Evolutionary conservation across 2,797 vertebrate genomes (phyloP).

Genomic region (Lindbergichthys nudifrons): DNA sequence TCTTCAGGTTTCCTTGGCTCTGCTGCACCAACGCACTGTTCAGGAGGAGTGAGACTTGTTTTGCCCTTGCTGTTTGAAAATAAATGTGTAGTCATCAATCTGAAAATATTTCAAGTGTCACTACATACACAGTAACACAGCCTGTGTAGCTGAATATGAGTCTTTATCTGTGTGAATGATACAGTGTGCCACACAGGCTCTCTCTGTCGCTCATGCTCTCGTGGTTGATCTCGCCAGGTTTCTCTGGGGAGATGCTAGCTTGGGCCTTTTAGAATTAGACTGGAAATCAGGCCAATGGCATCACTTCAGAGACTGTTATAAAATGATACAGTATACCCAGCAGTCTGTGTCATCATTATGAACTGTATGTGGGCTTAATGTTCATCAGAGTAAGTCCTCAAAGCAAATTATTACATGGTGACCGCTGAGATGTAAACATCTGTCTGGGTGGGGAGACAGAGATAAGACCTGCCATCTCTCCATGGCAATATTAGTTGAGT

Average conservation of each 20-base stretch:
- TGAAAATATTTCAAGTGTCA: constrained; percentile 32
- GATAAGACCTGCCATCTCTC: constrained; percentile 34
- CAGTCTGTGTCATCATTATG: constrained; percentile 50
- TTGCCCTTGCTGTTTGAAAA: constrained; percentile 3
- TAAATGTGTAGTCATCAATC: constrained; percentile 17
- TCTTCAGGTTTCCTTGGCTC: neutral
- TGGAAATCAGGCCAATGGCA: constrained; percentile 68
- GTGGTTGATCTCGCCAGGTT: constrained; percentile 54
- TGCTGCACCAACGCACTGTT: neutral
- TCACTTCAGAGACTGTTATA: constrained; percentile 64
- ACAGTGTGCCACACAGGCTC: constrained; percentile 48
- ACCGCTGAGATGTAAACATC: constrained; percentile 25
- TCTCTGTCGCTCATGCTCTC: constrained; percentile 46
- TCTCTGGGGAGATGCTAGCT: constrained; percentile 57
- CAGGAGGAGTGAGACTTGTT: neutral
- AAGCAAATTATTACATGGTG: constrained; percentile 17
- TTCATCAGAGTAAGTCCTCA: constrained; percentile 25
- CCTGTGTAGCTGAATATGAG: constrained; percentile 37
- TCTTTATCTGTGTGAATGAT: constrained; percentile 42
- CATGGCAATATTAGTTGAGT: constrained; percentile 25
- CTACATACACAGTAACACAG: constrained; percentile 16
- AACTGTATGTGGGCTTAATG: constrained; percentile 49
- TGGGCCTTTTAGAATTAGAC: constrained; percentile 64
- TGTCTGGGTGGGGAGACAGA: constrained; percentile 29
- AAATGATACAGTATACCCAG: constrained; percentile 52